Evolutionary conservation across 1,140 invertebrate species (phyloP).

Genomic region (Drosophila teissieri): DNA sequence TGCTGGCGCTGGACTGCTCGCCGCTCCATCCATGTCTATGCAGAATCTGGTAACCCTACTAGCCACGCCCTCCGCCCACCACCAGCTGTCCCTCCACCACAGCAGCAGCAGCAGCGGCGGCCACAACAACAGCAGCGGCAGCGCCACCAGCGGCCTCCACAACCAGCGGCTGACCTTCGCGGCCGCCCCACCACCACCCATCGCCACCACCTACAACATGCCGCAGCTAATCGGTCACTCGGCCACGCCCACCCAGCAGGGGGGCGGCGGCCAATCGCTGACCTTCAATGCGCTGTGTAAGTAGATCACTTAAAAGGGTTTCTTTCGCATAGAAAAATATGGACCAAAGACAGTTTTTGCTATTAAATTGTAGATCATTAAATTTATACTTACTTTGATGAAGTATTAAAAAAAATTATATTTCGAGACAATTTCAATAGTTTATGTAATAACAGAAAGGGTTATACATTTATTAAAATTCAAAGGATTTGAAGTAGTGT

Average conservation of each 20-base stretch:
- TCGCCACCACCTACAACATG: constrained; percentile 49
- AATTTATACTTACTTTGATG: too few species aligned
- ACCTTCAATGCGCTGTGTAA: constrained; percentile 75
- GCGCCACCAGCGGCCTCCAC: constrained; percentile 27
- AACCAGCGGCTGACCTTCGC: constrained; percentile 37
- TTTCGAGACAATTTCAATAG: too few species aligned
- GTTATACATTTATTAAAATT: background rate
- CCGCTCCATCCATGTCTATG: constrained; percentile 92
- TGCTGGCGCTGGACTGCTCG: constrained; percentile 85
- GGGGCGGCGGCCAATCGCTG: constrained; percentile 46
- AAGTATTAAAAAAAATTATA: too few species aligned
- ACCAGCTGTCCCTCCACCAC: constrained; percentile 52
- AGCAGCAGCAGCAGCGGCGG: constrained; percentile 16
- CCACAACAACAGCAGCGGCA: constrained; percentile 29
- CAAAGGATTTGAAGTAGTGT: constrained; percentile 1
- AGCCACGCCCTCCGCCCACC: constrained; percentile 86
- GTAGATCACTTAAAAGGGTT: constrained; percentile 38
- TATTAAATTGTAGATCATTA: too few species aligned
- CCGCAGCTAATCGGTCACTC: constrained; percentile 66
- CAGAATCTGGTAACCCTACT: constrained; percentile 94
- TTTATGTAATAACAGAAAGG: too few species aligned
- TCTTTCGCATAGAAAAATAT: background rate
- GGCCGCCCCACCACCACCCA: constrained; percentile 16
- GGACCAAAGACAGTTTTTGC: background rate
- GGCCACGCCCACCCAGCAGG: constrained; percentile 53